phyloP scores from a whole-genome alignment of 2,113 vertebrate species.

The Centropus unirufus region DNA sequence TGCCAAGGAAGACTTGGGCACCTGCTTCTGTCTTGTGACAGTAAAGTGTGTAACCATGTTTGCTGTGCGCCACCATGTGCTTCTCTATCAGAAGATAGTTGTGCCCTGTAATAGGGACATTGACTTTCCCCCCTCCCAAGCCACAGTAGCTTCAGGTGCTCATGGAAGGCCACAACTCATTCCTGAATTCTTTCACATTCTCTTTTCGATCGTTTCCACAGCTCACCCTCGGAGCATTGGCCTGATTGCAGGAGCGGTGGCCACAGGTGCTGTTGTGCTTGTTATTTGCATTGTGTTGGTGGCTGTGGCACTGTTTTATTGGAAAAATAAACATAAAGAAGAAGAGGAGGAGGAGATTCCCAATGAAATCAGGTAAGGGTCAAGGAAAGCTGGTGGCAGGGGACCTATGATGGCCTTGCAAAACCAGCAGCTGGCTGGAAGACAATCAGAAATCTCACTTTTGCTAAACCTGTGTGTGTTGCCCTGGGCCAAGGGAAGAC shows the following conservation, averaged over 20 bases:
- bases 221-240: conserved; percentile 91
- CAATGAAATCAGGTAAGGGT: conserved; percentile 94
- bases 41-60: neutral
- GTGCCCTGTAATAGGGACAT: neutral
- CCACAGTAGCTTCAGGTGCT: neutral
- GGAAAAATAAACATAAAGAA: conserved; percentile 96
- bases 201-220: conserved; percentile 70
- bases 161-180: neutral
- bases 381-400: neutral
- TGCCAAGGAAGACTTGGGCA: neutral
- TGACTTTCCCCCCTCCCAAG: neutral
- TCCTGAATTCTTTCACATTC: conserved; percentile 8
- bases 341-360: conserved; percentile 97
- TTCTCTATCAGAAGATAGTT: neutral
- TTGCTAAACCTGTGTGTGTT: neutral
- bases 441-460: neutral
- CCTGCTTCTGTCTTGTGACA: conserved; percentile 28
- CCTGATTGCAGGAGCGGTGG: conserved; percentile 90
- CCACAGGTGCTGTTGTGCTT: conserved; percentile 84
- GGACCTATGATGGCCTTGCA: neutral
- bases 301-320: conserved; percentile 91
- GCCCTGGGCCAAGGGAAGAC: neutral
- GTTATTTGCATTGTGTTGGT: conserved; percentile 88
- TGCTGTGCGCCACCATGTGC: neutral
- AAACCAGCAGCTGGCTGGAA: neutral